phyloP scores from a whole-genome alignment of 2,797 vertebrate genomes.

The Cuniculus paca region DNA sequence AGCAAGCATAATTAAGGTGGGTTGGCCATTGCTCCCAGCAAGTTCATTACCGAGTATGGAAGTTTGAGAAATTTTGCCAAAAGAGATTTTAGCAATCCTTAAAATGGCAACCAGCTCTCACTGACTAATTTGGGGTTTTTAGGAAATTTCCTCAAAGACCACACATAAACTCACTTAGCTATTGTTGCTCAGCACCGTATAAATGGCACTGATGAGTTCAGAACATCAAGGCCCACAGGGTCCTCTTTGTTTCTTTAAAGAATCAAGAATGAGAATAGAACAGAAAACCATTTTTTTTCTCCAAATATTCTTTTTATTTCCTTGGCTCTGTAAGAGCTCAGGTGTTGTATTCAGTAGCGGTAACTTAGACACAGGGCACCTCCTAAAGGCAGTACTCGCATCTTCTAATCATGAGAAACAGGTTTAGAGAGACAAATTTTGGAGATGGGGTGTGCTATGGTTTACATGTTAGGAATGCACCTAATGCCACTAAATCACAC shows the following conservation, averaged over 20 bases:
- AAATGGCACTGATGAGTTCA: too few species aligned
- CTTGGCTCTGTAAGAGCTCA: background rate
- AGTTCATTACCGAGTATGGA: background rate
- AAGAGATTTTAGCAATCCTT: background rate
- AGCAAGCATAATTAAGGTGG: fast-evolving
- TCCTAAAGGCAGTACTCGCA: background rate
- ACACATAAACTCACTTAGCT: background rate
- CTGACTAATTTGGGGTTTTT: background rate
- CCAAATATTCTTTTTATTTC: background rate
- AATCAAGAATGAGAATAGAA: background rate
- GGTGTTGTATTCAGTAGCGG: fast-evolving
- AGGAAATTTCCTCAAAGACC: constrained; percentile 2
- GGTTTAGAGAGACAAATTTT: background rate
- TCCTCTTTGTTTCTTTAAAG: background rate
- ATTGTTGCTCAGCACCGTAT: fast-evolving
- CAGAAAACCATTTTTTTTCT: background rate
- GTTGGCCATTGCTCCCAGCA: background rate
- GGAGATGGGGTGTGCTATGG: background rate
- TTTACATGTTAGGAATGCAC: fast-evolving
- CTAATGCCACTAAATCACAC: background rate
- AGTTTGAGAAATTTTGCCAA: background rate
- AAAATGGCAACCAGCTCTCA: background rate
- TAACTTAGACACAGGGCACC: background rate
- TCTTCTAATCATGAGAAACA: background rate
- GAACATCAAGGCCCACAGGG: background rate